Evolutionary conservation across 1,140 invertebrate species (phyloP).

Genomic region (Zaprionus ornatus): DNA sequence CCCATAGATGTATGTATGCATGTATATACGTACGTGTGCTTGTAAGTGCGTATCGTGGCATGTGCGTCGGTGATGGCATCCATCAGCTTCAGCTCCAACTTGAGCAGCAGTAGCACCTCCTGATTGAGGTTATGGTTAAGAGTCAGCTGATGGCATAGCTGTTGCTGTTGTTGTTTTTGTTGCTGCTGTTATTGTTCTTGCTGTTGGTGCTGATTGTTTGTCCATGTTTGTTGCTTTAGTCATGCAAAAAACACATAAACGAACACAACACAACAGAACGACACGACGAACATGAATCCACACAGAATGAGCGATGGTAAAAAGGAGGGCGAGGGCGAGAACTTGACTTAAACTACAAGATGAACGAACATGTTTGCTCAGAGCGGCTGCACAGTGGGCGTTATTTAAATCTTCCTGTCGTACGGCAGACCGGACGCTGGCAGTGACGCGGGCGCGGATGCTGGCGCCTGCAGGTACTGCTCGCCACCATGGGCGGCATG

Average conservation of each 20-base stretch:
- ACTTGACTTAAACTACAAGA: constrained; percentile 50
- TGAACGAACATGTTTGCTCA: constrained; percentile 43
- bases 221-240: constrained; percentile 34
- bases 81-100: constrained; percentile 18
- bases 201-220: constrained; percentile 36
- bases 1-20: constrained; percentile 18
- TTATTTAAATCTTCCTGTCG: constrained; percentile 66
- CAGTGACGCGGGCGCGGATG: constrained; percentile 10
- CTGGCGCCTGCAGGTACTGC: constrained; percentile 60
- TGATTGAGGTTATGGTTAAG: background rate
- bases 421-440: constrained; percentile 56
- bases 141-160: constrained; percentile 25
- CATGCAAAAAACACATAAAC: constrained; percentile 33
- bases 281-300: constrained; percentile 21
- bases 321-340: background rate
- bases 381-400: background rate
- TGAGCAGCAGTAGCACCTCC: constrained; percentile 4
- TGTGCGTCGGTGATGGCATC: constrained; percentile 16
- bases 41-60: constrained; percentile 18
- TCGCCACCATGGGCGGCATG: constrained; percentile 32
- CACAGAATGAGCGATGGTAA: constrained; percentile 12
- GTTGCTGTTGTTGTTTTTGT: constrained; percentile 14
- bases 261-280: constrained; percentile 23
- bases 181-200: constrained; percentile 21
- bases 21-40: constrained; percentile 22